Conservation (phyloP, 2,888 invertebrate species). For the Pheosia tremula region DNA sequence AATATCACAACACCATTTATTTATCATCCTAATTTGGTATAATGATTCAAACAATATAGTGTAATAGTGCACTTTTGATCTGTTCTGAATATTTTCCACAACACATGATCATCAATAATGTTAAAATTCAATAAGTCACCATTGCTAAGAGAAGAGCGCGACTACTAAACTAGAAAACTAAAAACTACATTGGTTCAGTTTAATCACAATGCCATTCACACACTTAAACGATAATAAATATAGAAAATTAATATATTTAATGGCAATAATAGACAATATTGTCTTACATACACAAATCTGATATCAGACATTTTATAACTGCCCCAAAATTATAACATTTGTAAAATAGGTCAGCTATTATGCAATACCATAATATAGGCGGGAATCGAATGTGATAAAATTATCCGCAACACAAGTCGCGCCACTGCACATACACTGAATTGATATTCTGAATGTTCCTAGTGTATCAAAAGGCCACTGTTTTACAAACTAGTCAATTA, state of each 20-base stretch:
- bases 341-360: slow-evolving; percentile 30
- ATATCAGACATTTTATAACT: slow-evolving; percentile 19
- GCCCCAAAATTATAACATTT: slow-evolving; percentile 18
- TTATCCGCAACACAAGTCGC: slow-evolving; percentile 20
- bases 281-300: slow-evolving; percentile 21
- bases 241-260: slow-evolving; percentile 14
- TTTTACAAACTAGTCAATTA: slow-evolving; percentile 14
- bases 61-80: slow-evolving; percentile 3
- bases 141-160: slow-evolving; percentile 13
- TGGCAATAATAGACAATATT: slow-evolving; percentile 20
- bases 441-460: slow-evolving; percentile 13
- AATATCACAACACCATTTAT: slow-evolving; percentile 15
- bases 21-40: neutral
- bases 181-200: slow-evolving; percentile 19
- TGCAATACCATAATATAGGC: slow-evolving; percentile 38
- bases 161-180: slow-evolving; percentile 16
- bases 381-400: slow-evolving; percentile 33
- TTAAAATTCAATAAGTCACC: slow-evolving; percentile 8
- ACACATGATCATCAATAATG: slow-evolving; percentile 6
- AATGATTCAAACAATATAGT: slow-evolving; percentile 6
- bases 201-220: slow-evolving; percentile 23
- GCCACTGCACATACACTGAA: slow-evolving; percentile 29
- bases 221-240: slow-evolving; percentile 31
- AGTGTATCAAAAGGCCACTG: slow-evolving; percentile 27
- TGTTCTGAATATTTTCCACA: slow-evolving; percentile 10